Evolutionary conservation across 2,888 invertebrate species (phyloP).

Genomic region (Sarcophaga variegata): DNA sequence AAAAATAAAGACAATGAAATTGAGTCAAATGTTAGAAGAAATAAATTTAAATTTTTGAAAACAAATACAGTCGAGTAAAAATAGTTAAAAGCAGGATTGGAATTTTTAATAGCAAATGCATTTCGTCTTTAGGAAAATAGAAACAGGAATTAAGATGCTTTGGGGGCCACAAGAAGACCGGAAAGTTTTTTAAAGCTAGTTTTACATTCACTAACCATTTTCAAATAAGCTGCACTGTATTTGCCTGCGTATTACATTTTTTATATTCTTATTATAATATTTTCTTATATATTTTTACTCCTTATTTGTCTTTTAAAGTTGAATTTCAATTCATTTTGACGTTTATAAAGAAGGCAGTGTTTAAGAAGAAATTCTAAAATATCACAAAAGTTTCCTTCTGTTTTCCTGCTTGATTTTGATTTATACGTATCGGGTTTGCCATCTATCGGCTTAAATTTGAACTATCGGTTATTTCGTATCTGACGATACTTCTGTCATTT

Average conservation of each 20-base stretch:
- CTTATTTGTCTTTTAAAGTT: slow-evolving; percentile 34
- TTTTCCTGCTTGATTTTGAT: too few species aligned
- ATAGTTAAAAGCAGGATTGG: neutral
- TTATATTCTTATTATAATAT: neutral
- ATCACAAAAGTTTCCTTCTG: slow-evolving; percentile 36
- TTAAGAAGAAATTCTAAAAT: slow-evolving; percentile 50
- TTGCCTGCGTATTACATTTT: slow-evolving; percentile 1
- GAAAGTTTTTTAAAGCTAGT: too few species aligned
- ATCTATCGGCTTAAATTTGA: too few species aligned
- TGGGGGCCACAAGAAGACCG: too few species aligned
- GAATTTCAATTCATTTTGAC: slow-evolving; percentile 56
- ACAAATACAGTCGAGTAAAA: neutral
- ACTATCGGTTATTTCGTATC: too few species aligned
- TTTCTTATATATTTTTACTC: slow-evolving; percentile 7
- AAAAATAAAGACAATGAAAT: slow-evolving; percentile 52
- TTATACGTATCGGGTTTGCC: too few species aligned
- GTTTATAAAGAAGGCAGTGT: neutral
- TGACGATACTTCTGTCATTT: too few species aligned
- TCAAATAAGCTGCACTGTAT: neutral
- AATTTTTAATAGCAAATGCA: too few species aligned
- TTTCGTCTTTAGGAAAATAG: too few species aligned
- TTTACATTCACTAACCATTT: too few species aligned
- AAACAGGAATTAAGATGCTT: too few species aligned
- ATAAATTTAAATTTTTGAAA: slow-evolving; percentile 47
- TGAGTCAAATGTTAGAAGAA: slow-evolving; percentile 47